A percentile compares a stretch with the other conserved stretches of the same genome.
phyloP scores from a whole-genome alignment of 2,113 vertebrate species.

The Podiceps cristatus region DNA sequence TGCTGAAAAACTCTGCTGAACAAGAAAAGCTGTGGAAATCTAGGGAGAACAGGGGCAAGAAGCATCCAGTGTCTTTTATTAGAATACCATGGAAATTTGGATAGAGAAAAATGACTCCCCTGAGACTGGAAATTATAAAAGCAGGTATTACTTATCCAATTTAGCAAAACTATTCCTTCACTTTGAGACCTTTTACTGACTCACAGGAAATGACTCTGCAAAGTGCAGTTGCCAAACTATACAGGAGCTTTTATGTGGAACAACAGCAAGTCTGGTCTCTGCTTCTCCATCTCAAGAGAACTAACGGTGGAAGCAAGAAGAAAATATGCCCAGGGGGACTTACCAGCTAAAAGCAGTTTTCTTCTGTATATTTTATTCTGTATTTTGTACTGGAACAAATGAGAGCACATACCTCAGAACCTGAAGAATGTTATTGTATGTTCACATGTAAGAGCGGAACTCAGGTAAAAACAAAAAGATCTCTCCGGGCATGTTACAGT shows the following conservation, averaged over 20 bases:
- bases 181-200: background rate
- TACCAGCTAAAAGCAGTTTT: background rate
- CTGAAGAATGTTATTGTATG: background rate
- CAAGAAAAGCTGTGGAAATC: background rate
- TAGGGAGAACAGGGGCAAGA: background rate
- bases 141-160: background rate
- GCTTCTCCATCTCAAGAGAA: background rate
- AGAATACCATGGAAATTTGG: background rate
- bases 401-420: background rate
- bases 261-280: background rate
- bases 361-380: background rate
- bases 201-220: conserved; percentile 11
- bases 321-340: background rate
- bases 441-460: background rate
- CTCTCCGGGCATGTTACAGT: background rate
- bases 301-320: background rate
- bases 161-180: background rate
- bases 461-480: background rate
- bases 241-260: background rate
- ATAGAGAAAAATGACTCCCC: background rate
- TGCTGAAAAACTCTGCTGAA: background rate
- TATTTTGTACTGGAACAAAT: background rate
- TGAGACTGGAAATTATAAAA: background rate
- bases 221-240: background rate
- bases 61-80: background rate